phyloP scores from a whole-genome alignment of 2,888 invertebrate species.

The Branchipolynoe longqiensis region DNA sequence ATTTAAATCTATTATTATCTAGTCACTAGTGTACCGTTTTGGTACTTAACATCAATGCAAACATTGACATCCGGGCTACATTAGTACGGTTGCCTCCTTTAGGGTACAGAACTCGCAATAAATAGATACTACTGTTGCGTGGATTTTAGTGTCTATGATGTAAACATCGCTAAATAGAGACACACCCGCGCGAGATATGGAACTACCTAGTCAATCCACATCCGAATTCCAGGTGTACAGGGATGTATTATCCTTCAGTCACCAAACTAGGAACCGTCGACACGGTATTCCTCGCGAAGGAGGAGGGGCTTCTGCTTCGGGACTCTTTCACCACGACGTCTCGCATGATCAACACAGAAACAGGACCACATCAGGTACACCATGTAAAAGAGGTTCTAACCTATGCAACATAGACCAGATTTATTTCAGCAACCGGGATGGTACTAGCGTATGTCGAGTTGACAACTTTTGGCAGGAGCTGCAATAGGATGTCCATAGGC shows the following conservation, averaged over 20 bases:
- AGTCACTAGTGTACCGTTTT: background rate
- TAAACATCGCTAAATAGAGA: background rate
- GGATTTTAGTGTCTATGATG: background rate
- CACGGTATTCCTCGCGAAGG: background rate
- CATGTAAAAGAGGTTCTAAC: too few relatives aligned
- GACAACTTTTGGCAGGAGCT: too few relatives aligned
- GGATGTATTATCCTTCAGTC: conserved; percentile 38
- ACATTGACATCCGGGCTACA: conserved; percentile 50
- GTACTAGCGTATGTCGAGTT: too few relatives aligned
- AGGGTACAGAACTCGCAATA: background rate
- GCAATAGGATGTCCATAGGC: too few relatives aligned
- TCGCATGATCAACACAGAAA: conserved; percentile 20
- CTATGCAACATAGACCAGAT: too few relatives aligned
- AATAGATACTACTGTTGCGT: background rate
- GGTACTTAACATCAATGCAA: conserved; percentile 3
- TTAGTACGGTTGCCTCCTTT: conserved; percentile 39
- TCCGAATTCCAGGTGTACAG: conserved; percentile 5
- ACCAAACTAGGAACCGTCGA: conserved; percentile 26
- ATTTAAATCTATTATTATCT: background rate
- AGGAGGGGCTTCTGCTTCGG: conserved; percentile 7
- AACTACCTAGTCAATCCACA: background rate
- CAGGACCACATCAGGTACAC: background rate
- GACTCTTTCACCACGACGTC: conserved; percentile 6
- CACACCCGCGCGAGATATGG: background rate
- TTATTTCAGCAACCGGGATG: too few relatives aligned